Evolutionary conservation across 2,113 vertebrate genomes (phyloP), one percentile per base, ranked within the genome.

Genomic region (Calypte anna): DNA sequence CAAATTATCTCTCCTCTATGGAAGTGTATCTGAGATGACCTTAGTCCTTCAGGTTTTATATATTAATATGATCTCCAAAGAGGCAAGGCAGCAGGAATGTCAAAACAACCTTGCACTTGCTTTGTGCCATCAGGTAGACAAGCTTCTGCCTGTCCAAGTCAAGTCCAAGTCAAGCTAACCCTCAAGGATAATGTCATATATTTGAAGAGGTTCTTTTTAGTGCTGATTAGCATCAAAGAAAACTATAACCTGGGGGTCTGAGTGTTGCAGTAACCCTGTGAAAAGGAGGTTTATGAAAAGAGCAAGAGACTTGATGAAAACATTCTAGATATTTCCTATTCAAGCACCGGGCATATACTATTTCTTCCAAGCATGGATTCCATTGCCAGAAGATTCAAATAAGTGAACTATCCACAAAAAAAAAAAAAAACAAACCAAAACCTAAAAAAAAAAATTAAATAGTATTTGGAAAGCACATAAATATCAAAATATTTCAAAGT

Each of bases 401-500:
- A 64, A 91, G 22, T 64, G 50, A 58, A 69, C 40, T 87, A 40
- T 82, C 62, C 84, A 79, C 50, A 22, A 50, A 50, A 62, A 58
- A 85, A 46, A 46, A 13, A 46, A 46, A 46, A 46, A 46, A 33
- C n/a, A 33, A 33, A 33, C 8, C 33, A 33, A 33, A 44, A 44
- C 33, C 33, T 33, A 44, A 17, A 44, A 44, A 44, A 17, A 44
- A 44, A 46, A 18, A 23, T 69, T 51, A 91, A 79, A 69, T 14
- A 96, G 51, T 43, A 69, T n/a, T 73, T 79, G 40, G 81, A 28
- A 93, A 86, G 36, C 68, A 95, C 33, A 83, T 77, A 83, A 78
- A 74, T 69, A 89, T 66, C 8, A 89, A 93, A 96, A 73, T 88
- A 89, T 93, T 89, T 90, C 43, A 46, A 40, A 58, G 64, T 64